Evolutionary conservation across 92 coral and sea anemone genomes (phyloP).

Genomic region (Palythoa heliodiscus): DNA sequence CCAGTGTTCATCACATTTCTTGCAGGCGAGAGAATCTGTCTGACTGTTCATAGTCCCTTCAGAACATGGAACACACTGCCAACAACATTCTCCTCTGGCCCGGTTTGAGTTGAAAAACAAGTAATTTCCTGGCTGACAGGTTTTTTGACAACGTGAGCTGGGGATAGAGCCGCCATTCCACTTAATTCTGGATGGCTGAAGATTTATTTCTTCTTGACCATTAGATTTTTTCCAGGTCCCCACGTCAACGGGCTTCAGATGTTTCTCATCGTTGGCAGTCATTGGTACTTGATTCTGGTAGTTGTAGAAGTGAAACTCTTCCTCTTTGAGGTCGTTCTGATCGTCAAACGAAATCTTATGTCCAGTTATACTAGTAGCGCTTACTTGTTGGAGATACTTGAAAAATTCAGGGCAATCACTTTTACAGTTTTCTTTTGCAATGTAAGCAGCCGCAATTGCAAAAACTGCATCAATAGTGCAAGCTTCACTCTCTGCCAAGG

Average conservation of each 20-base stretch:
- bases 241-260: slow-evolving; percentile 60
- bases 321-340: slow-evolving; percentile 58
- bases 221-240: slow-evolving; percentile 71
- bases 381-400: slow-evolving; percentile 60
- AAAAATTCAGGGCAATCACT: slow-evolving; percentile 52
- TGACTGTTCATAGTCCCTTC: slow-evolving; percentile 63
- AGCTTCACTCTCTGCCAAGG: slow-evolving; percentile 74
- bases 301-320: slow-evolving; percentile 63
- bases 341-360: slow-evolving; percentile 70
- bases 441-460: slow-evolving; percentile 72
- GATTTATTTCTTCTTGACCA: slow-evolving; percentile 39
- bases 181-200: slow-evolving; percentile 51
- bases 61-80: slow-evolving; percentile 83
- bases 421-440: slow-evolving; percentile 57
- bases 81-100: slow-evolving; percentile 78
- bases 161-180: slow-evolving; percentile 79
- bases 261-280: slow-evolving; percentile 45
- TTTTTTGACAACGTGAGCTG: slow-evolving; percentile 74
- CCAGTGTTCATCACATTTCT: slow-evolving; percentile 66
- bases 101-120: slow-evolving; percentile 51
- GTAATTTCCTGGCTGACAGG: slow-evolving; percentile 70
- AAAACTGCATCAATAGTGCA: slow-evolving; percentile 84
- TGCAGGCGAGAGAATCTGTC: slow-evolving; percentile 69
- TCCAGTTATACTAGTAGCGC: slow-evolving; percentile 77
- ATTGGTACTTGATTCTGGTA: slow-evolving; percentile 66